Conservation (phyloP, 2,888 invertebrate species). For the Archips crataeganus region DNA sequence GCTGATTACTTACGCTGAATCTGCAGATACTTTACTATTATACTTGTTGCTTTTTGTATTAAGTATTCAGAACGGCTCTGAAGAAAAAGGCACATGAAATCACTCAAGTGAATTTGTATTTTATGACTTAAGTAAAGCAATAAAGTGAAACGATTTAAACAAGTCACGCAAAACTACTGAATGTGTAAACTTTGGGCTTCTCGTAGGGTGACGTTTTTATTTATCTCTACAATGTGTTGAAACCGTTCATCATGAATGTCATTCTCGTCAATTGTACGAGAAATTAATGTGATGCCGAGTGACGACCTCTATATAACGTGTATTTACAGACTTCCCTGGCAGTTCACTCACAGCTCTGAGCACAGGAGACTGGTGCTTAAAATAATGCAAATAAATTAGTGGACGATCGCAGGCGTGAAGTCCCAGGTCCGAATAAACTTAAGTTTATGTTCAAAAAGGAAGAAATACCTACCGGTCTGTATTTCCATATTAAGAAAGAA, state of each 20-base stretch:
- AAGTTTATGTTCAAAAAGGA: slow-evolving; percentile 3
- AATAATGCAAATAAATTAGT: slow-evolving; percentile 6
- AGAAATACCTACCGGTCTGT: neutral
- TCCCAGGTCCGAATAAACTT: neutral
- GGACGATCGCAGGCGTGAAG: neutral
- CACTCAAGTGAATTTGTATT: slow-evolving; percentile 20
- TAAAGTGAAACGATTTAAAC: slow-evolving; percentile 21
- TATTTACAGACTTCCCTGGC: neutral
- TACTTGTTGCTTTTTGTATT: slow-evolving; percentile 37
- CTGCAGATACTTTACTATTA: slow-evolving; percentile 19
- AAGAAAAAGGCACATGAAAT: slow-evolving; percentile 26
- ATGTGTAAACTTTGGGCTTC: slow-evolving; percentile 7
- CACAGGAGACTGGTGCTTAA: neutral
- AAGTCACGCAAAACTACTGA: slow-evolving; percentile 23
- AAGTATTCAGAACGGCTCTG: slow-evolving; percentile 20
- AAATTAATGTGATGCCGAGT: neutral
- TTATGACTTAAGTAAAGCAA: slow-evolving; percentile 27
- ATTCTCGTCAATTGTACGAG: neutral
- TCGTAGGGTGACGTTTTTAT: neutral
- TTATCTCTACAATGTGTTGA: neutral
- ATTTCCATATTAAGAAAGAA: neutral
- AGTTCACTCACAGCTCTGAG: neutral
- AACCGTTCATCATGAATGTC: neutral
- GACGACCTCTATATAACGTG: neutral
- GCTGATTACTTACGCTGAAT: slow-evolving; percentile 32